Evolutionary conservation across 2,888 invertebrate species (phyloP).

Genomic region (Catonia carolina): DNA sequence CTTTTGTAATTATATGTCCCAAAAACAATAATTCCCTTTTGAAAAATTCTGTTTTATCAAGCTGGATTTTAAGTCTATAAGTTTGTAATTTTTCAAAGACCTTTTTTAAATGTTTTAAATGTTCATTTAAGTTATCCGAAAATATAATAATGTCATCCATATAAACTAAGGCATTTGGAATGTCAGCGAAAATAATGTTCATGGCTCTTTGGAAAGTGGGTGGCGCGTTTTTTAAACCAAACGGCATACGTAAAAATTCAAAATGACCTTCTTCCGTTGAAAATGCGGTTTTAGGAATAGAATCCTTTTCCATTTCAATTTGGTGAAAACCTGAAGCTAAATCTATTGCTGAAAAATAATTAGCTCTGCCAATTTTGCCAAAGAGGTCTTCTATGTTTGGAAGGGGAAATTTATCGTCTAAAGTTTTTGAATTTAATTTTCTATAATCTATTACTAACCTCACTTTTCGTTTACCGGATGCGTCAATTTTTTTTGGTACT

Average conservation of each 20-base stretch:
- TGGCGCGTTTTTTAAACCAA: no score
- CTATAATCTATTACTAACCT: slow-evolving; percentile 21
- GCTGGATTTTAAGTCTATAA: slow-evolving; percentile 5
- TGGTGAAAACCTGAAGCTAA: no score
- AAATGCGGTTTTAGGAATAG: slow-evolving; percentile 18
- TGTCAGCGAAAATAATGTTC: slow-evolving; percentile 9
- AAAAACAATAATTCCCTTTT: no score
- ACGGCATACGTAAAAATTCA: no score
- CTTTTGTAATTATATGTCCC: no score
- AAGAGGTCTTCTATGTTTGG: slow-evolving; percentile 27
- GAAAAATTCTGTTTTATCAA: slow-evolving; percentile 17
- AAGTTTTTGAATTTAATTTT: slow-evolving; percentile 12
- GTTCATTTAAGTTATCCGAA: no score
- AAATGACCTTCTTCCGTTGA: no score
- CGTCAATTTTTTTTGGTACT: no score
- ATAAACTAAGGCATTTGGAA: slow-evolving; percentile 10
- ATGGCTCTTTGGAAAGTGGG: slow-evolving; percentile 22
- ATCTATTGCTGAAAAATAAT: slow-evolving; percentile 33
- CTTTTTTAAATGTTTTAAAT: neutral
- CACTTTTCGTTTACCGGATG: slow-evolving; percentile 14
- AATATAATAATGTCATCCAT: slow-evolving; percentile 19
- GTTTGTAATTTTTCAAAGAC: slow-evolving; percentile 7
- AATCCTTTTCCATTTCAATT: slow-evolving; percentile 26
- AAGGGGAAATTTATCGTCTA: slow-evolving; percentile 14
- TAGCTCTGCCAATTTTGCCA: slow-evolving; percentile 29